Evolutionary conservation across 2,797 vertebrate genomes (phyloP).

Genomic region (Triplophysa bombifrons): DNA sequence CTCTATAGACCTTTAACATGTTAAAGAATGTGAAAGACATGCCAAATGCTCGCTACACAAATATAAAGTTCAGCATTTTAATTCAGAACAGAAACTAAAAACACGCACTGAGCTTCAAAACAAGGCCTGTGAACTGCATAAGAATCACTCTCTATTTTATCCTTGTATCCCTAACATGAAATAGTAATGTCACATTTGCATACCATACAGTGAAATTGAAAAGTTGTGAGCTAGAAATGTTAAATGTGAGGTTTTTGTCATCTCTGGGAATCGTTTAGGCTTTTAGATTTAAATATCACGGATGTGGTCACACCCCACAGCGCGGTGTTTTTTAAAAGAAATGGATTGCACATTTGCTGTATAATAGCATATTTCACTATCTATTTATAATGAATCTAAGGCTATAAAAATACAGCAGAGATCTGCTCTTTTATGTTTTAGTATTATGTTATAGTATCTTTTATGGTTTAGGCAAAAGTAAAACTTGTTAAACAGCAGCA

Average conservation of each 20-base stretch:
- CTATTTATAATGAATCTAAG: neutral
- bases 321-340: neutral
- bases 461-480: too few relatives aligned
- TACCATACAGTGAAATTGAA: constrained; percentile 17
- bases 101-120: neutral
- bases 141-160: neutral
- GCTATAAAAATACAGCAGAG: neutral
- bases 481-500: neutral
- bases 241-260: neutral
- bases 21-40: neutral
- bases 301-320: neutral
- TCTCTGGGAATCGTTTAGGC: neutral
- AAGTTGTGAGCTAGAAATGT: neutral
- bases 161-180: neutral
- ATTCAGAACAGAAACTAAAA: neutral
- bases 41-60: neutral
- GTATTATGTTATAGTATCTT: neutral
- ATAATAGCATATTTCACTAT: neutral
- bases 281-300: constrained; percentile 1
- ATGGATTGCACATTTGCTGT: neutral
- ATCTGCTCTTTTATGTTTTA: neutral
- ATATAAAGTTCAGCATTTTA: neutral
- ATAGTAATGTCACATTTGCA: constrained; percentile 29
- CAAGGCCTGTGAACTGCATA: neutral
- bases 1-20: neutral